Conservation (phyloP, 2,888 invertebrate genomes). For the Augochlorella aurata region DNA sequence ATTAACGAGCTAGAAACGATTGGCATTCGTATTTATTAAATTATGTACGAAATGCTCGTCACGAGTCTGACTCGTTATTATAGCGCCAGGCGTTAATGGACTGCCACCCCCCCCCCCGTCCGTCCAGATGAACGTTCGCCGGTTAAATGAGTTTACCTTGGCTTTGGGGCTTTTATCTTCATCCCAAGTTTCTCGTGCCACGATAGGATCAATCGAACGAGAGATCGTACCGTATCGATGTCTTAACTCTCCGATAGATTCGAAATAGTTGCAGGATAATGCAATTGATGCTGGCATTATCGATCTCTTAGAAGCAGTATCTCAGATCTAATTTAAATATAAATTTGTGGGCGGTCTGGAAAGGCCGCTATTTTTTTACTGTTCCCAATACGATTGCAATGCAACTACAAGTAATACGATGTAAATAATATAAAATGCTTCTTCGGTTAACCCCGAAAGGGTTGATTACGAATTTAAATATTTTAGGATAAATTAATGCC, state of each 20-base stretch:
- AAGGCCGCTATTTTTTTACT: too few relatives aligned
- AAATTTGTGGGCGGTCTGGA: too few relatives aligned
- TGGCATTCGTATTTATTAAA: too few relatives aligned
- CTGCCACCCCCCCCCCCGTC: not conserved
- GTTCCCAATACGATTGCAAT: too few relatives aligned
- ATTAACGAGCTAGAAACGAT: too few relatives aligned
- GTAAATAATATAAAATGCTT: too few relatives aligned
- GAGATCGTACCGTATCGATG: not conserved
- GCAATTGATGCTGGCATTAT: not conserved
- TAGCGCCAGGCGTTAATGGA: not conserved
- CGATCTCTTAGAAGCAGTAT: not conserved
- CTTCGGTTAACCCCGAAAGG: too few relatives aligned
- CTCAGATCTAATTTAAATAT: too few relatives aligned
- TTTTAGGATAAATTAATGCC: not conserved
- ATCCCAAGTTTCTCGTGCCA: not conserved
- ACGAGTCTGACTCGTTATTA: too few relatives aligned
- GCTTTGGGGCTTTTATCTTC: not conserved
- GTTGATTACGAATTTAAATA: not conserved
- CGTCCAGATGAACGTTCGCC: constrained; percentile 11
- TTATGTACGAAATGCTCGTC: too few relatives aligned
- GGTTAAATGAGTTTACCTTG: constrained; percentile 9
- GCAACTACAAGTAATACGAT: too few relatives aligned
- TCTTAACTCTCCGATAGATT: not conserved
- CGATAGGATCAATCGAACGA: not conserved
- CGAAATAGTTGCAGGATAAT: not conserved